A percentile compares a stretch with the other conserved stretches of the same genome.
Conservation (phyloP, 2,888 invertebrate species). For the Tanypteryx hageni region DNA sequence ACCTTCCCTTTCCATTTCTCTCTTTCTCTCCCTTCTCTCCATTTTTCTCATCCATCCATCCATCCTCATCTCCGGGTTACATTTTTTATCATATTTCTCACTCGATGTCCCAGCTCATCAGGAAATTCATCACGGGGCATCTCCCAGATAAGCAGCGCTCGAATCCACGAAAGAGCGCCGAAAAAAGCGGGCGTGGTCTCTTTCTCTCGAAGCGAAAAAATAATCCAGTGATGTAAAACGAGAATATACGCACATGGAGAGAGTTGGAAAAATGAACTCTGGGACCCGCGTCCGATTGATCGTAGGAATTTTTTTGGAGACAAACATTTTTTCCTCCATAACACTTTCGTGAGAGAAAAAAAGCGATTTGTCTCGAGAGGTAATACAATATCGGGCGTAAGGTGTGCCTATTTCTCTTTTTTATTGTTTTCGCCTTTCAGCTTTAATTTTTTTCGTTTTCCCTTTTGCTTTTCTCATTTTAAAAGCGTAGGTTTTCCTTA, state of each 20-base stretch:
- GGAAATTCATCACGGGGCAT: constrained; percentile 8
- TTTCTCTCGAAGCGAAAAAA: too few relatives aligned
- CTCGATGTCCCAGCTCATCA: background rate
- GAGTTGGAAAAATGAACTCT: background rate
- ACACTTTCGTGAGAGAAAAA: background rate
- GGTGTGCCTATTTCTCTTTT: background rate
- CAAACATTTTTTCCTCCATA: background rate
- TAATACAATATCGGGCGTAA: background rate
- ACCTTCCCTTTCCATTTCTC: too few relatives aligned
- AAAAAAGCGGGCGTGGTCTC: too few relatives aligned
- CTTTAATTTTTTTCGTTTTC: background rate
- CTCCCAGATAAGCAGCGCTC: background rate
- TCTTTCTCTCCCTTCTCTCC: background rate
- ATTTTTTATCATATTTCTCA: background rate
- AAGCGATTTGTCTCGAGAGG: background rate
- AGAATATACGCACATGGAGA: too few relatives aligned
- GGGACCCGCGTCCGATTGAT: background rate
- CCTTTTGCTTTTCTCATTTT: background rate
- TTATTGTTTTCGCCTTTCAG: background rate
- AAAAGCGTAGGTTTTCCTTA: too few relatives aligned
- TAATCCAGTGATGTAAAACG: too few relatives aligned
- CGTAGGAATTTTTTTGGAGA: background rate
- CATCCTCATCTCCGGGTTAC: background rate
- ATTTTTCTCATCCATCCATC: background rate
- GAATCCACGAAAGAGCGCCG: background rate